Evolutionary conservation across 2,113 vertebrate genomes (phyloP).

Genomic region (Entomyzon cyanotis): DNA sequence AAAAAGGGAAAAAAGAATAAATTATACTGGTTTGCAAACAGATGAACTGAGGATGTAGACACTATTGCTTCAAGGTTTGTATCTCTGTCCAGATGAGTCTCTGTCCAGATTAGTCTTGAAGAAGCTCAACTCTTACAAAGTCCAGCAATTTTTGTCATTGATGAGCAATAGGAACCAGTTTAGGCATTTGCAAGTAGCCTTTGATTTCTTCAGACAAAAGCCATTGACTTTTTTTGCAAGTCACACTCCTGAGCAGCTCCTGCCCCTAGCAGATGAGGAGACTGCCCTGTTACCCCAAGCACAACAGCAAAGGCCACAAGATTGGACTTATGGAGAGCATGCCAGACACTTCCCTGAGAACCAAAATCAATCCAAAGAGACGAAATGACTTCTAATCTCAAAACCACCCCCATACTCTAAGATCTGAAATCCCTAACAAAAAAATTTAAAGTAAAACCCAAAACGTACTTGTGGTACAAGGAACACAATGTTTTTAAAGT

Average conservation of each 20-base stretch:
- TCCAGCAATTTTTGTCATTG: neutral
- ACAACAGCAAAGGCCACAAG: neutral
- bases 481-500: neutral
- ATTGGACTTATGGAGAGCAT: rapidly evolving
- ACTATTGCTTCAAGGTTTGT: neutral
- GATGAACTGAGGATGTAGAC: neutral
- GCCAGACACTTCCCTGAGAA: neutral
- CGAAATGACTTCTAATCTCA: neutral
- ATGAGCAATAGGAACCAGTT: neutral
- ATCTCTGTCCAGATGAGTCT: neutral
- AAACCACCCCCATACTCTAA: neutral
- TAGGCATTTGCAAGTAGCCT: neutral
- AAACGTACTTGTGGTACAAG: neutral
- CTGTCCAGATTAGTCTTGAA: neutral
- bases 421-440: neutral
- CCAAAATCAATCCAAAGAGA: neutral
- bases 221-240: too few relatives aligned
- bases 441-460: neutral
- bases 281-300: rapidly evolving
- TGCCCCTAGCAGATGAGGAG: neutral
- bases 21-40: neutral
- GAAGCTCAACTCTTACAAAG: neutral
- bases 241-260: neutral
- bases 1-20: neutral
- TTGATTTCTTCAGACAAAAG: neutral